Percentiles rank a stretch among this genome's conserved stretches.
Conservation (phyloP, 2,888 invertebrate species). For the Ichneumoninae sp. region DNA sequence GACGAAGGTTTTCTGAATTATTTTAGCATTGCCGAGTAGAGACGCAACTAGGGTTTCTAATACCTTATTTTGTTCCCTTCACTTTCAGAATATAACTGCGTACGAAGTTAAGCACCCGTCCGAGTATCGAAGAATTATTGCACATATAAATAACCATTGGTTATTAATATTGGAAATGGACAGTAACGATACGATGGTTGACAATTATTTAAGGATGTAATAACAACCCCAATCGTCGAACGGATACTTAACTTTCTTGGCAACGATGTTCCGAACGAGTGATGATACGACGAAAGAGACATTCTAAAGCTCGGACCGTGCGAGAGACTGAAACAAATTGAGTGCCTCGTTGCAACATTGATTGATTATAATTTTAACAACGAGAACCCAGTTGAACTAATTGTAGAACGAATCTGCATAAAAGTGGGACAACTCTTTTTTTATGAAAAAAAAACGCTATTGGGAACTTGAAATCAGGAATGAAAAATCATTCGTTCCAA, state of each 20-base stretch:
- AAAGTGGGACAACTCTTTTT: too few relatives aligned
- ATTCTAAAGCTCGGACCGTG: background rate
- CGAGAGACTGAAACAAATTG: background rate
- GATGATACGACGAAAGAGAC: background rate
- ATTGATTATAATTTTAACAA: too few relatives aligned
- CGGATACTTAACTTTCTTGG: background rate
- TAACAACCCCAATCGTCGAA: background rate
- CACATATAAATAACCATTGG: background rate
- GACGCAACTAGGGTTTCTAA: background rate
- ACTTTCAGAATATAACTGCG: background rate
- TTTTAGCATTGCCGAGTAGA: background rate
- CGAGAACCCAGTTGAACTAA: too few relatives aligned
- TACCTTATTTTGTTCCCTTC: background rate
- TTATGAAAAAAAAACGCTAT: too few relatives aligned
- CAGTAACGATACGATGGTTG: background rate
- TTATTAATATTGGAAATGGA: constrained; percentile 14
- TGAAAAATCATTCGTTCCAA: background rate
- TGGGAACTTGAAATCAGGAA: background rate
- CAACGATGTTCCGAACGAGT: background rate
- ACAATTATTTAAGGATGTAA: background rate
- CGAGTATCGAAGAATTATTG: background rate
- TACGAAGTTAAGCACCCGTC: background rate
- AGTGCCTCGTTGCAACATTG: too few relatives aligned
- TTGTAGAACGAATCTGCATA: too few relatives aligned
- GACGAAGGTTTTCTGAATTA: background rate